Percentiles rank a stretch among this genome's conserved stretches.
Conservation (phyloP, 2,113 vertebrate species). For the Asarcornis scutulata region DNA sequence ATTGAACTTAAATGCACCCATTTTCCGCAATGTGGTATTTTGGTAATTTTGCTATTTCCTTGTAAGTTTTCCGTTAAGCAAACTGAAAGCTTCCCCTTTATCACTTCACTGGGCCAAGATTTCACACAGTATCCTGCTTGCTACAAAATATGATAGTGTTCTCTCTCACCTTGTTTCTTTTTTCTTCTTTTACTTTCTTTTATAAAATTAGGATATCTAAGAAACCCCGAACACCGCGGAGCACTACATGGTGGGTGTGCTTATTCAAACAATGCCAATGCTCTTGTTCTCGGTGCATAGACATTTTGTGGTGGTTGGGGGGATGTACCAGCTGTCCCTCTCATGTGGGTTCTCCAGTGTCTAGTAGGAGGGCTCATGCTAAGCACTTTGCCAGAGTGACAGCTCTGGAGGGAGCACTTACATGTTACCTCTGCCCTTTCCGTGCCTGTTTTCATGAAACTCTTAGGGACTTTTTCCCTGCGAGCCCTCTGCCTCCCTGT, state of each 20-base stretch:
- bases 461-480: neutral
- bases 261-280: slow-evolving; percentile 69
- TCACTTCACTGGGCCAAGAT: slow-evolving; percentile 72
- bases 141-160: slow-evolving; percentile 71
- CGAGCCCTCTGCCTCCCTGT: neutral
- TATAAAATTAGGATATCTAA: slow-evolving; percentile 72
- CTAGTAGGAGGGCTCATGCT: neutral
- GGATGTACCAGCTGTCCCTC: neutral
- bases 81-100: slow-evolving; percentile 51
- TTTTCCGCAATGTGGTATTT: slow-evolving; percentile 58
- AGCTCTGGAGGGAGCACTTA: neutral
- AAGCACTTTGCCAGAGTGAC: neutral
- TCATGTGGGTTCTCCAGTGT: neutral
- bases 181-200: slow-evolving; percentile 76
- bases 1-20: slow-evolving; percentile 41
- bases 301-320: slow-evolving; percentile 33
- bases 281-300: slow-evolving; percentile 60
- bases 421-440: neutral
- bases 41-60: slow-evolving; percentile 40
- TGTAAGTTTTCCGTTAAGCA: slow-evolving; percentile 40
- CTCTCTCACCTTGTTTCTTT: slow-evolving; percentile 74
- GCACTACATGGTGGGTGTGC: slow-evolving; percentile 71
- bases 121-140: slow-evolving; percentile 71
- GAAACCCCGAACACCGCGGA: slow-evolving; percentile 69
- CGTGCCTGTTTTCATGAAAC: neutral